Conservation (phyloP, 2,113 vertebrate species). For the Oryzias javanicus region DNA sequence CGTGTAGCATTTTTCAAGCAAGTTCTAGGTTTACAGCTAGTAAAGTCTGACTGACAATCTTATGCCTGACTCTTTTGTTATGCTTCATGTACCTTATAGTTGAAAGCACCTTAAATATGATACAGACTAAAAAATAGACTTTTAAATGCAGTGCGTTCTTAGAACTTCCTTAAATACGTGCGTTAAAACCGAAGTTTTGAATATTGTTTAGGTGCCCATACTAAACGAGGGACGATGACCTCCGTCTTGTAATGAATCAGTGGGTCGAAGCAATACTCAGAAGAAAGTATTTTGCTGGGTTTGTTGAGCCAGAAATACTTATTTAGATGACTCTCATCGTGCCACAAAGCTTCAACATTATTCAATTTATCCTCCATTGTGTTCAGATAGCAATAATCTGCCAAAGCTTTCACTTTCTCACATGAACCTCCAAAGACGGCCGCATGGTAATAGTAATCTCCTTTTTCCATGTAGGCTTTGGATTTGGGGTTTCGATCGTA, state of each 20-base stretch:
- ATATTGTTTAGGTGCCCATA: slow-evolving; percentile 62
- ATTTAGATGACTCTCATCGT: slow-evolving; percentile 82
- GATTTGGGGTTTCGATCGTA: slow-evolving; percentile 72
- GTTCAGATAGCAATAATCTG: slow-evolving; percentile 49
- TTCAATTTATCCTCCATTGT: slow-evolving; percentile 65
- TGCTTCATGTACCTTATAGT: no score
- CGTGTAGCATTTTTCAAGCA: no score
- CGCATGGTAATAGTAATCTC: slow-evolving; percentile 78
- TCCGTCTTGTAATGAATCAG: neutral
- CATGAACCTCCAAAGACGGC: slow-evolving; percentile 75
- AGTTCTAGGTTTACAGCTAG: no score
- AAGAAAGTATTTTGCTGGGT: slow-evolving; percentile 76
- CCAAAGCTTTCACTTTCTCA: slow-evolving; percentile 53
- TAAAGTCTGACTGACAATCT: no score
- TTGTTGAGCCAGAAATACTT: slow-evolving; percentile 75
- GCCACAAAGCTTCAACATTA: slow-evolving; percentile 77
- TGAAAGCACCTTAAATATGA: no score
- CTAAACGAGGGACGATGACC: slow-evolving; percentile 36
- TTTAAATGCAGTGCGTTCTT: no score
- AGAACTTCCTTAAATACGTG: no score
- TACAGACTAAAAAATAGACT: no score
- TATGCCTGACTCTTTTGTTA: no score
- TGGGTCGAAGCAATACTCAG: slow-evolving; percentile 76
- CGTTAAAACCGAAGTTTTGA: slow-evolving; percentile 5
- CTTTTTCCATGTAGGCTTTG: slow-evolving; percentile 51